Evolutionary conservation across 2,888 invertebrate genomes (phyloP), one percentile per base, ranked within the genome.

Genomic region (Creontiades dilutus): DNA sequence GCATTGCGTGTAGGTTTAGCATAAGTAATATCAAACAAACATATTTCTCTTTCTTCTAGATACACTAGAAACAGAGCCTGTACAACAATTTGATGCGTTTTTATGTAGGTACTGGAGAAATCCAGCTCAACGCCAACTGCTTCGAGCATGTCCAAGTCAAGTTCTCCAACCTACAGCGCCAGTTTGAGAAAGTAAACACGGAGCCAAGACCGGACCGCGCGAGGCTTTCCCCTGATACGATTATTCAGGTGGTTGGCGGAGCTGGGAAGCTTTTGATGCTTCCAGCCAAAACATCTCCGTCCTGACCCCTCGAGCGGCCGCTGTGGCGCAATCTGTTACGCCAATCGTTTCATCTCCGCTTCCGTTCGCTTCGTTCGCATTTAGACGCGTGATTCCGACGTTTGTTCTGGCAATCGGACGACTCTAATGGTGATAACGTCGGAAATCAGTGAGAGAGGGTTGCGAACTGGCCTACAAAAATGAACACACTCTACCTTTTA

Each of bases 131-230:
- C 68, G 68, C 23, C 19, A 68, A 68, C 68, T 68, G 68, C 68
- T 68, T 12, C 68, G 68, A 4, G 68, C 12, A 7, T 19, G 68
- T 19, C 68, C 68, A 68, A 23, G 68, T 68, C 68, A 68, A 68
- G 68, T 68, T 68, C 68, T 13, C 68, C 27, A 68, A 19, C 68
- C 27, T 27, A 23, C 7, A 68, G 68, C 68, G 68, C 23, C 23
- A 68, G 68, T 68, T 68, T 27, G 68, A 68, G 68, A 68, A 68
- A 68, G 68, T 23, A 68, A 68, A 68, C 68, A 68, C 68, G 23
- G 19, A 19, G 68, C 68, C 16, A 13, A 52, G 23, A 23, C 68
- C 68, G 68, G 61, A 16, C 61, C 19, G 16, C 0, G 68, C 7
- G 68, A 23, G 68, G 68, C 68, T 68, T 68, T 68, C 68, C 68